Percentiles rank a stretch among this genome's conserved stretches.
phyloP scores from a whole-genome alignment of 1,140 invertebrate species.

The Maconellicoccus hirsutus region DNA sequence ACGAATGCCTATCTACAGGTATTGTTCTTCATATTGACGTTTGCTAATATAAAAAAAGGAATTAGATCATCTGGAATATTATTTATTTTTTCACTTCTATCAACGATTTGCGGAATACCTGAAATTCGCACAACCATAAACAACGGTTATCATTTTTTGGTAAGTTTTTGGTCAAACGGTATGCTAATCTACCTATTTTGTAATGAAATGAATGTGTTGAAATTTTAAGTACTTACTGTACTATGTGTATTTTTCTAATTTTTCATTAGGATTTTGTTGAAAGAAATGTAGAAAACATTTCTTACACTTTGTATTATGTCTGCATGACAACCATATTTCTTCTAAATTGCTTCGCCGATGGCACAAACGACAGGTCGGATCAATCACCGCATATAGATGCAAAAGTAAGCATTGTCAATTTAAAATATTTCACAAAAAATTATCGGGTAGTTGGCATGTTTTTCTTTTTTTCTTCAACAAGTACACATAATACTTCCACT shows the following conservation, averaged over 20 bases:
- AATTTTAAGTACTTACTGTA: no score
- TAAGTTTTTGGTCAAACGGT: no score
- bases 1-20: constrained; percentile 38
- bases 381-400: background rate
- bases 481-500: no score
- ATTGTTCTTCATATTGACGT: constrained; percentile 52
- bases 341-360: background rate
- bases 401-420: background rate
- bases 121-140: constrained; percentile 55
- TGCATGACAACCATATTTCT: background rate
- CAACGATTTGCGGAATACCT: constrained; percentile 54
- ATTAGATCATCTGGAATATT: constrained; percentile 73
- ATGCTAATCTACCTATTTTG: no score
- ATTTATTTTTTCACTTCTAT: constrained; percentile 76
- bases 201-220: no score
- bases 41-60: constrained; percentile 69
- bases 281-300: no score
- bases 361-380: no score
- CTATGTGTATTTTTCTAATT: no score
- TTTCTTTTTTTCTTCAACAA: background rate
- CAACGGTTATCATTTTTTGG: background rate
- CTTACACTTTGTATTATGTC: background rate
- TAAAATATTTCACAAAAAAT: no score
- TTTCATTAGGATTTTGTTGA: no score
- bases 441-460: background rate